A percentile compares a stretch with the other conserved stretches of the same genome.
Conservation (phyloP, 1,140 invertebrate species). For the Dendrolimus punctatus region DNA sequence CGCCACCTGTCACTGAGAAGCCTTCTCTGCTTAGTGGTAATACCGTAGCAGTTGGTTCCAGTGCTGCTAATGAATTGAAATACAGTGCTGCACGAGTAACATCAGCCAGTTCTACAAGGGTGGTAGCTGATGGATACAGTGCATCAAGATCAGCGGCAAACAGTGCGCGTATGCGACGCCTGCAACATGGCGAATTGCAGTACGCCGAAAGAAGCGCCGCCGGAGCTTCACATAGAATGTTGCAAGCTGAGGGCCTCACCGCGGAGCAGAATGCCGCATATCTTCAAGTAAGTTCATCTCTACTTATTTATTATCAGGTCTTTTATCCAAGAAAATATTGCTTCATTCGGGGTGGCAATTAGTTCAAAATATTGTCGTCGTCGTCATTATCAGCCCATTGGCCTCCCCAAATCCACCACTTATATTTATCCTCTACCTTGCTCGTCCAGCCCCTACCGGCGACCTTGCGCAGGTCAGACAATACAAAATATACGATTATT, state of each 20-base stretch:
- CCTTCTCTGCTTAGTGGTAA: conserved; percentile 57
- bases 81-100: conserved; percentile 86
- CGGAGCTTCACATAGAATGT: conserved; percentile 49
- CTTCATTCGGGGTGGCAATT: too few species aligned
- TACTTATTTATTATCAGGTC: not conserved
- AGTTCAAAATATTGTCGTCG: too few species aligned
- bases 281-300: conserved; percentile 42
- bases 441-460: too few species aligned
- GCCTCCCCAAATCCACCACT: too few species aligned
- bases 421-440: too few species aligned
- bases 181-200: conserved; percentile 85
- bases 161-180: conserved; percentile 82
- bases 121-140: conserved; percentile 87
- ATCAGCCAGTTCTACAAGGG: conserved; percentile 84
- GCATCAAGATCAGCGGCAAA: conserved; percentile 84
- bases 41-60: conserved; percentile 42
- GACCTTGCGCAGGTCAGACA: too few species aligned
- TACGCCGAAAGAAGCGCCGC: conserved; percentile 75
- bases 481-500: too few species aligned
- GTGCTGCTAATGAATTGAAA: conserved; percentile 65
- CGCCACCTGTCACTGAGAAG: conserved; percentile 68
- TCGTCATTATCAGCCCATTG: too few species aligned
- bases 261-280: conserved; percentile 63
- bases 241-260: conserved; percentile 59
- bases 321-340: too few species aligned